These are phyloP conservation scores for Cataglyphis cursor DNA, from an alignment of 2,888 invertebrate genomes.

Conservation along the genomic window DNA sequence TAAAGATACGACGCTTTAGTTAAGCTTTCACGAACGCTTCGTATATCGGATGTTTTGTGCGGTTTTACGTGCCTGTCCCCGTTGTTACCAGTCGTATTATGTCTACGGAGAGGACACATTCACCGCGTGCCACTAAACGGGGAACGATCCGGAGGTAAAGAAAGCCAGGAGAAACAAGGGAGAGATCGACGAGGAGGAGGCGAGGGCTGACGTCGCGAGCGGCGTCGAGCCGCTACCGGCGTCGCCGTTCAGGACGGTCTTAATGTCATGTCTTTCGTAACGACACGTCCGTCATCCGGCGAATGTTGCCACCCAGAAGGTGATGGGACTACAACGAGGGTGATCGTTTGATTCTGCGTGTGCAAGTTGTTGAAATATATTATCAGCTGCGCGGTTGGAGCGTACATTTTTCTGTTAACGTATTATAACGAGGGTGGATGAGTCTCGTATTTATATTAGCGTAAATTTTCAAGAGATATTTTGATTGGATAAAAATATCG, in stretches of 20 bases:
- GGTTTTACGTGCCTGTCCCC: conserved; percentile 78
- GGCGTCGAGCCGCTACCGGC: conserved; percentile 24
- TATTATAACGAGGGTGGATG: background rate
- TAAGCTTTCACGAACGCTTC: conserved; percentile 73
- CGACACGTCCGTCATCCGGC: conserved; percentile 62
- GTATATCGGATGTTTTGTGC: conserved; percentile 79
- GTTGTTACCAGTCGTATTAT: conserved; percentile 81
- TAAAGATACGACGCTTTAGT: conserved; percentile 43
- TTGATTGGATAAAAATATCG: conserved; percentile 9
- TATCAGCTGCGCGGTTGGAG: conserved; percentile 33
- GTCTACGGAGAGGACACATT: conserved; percentile 78
- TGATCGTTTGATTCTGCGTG: conserved; percentile 51
- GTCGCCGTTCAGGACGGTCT: conserved; percentile 48
- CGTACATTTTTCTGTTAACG: conserved; percentile 24
- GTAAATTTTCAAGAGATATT: background rate
- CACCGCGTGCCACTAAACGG: conserved; percentile 36
- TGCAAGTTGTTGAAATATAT: conserved; percentile 44
- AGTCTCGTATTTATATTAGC: background rate
- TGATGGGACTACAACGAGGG: conserved; percentile 19
- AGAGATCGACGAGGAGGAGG: conserved; percentile 39
- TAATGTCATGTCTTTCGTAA: conserved; percentile 66
- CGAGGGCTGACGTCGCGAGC: background rate
- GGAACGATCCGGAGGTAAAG: conserved; percentile 36
- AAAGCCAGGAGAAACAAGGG: conserved; percentile 36
- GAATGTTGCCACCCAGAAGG: conserved; percentile 59